Percentiles rank a stretch among this genome's conserved stretches.
phyloP scores from a whole-genome alignment of 2,888 invertebrate genomes.

The Lacanobia oleracea region DNA sequence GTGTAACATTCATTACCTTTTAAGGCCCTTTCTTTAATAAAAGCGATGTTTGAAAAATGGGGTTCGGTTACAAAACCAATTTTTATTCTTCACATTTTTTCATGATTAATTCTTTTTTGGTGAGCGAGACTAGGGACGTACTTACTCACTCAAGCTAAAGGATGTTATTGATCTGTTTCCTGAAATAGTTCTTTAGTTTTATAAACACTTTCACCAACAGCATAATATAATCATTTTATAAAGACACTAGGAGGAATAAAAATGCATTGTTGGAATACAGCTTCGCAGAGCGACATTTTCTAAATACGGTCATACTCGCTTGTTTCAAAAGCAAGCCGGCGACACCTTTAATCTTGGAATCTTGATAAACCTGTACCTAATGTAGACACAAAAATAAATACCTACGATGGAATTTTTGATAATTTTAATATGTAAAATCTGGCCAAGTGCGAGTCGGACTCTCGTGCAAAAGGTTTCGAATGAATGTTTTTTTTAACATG shows the following conservation, averaged over 20 bases:
- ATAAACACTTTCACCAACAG: neutral
- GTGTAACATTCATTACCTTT: constrained; percentile 32
- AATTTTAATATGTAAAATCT: neutral
- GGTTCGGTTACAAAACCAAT: constrained; percentile 7
- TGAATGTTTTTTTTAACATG: no score
- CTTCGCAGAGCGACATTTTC: constrained; percentile 9
- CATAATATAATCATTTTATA: constrained; percentile 2
- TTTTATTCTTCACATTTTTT: neutral
- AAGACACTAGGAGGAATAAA: neutral
- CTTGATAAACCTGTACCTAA: constrained; percentile 1
- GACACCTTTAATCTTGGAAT: constrained; percentile 20
- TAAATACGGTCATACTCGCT: constrained; percentile 28
- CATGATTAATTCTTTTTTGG: neutral
- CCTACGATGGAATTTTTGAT: neutral
- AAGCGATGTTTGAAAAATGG: constrained; percentile 7
- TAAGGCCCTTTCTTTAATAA: constrained; percentile 7
- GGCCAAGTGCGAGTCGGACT: no score
- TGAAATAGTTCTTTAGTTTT: neutral
- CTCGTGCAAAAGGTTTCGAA: no score
- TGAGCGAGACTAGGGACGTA: neutral
- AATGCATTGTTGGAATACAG: constrained; percentile 26
- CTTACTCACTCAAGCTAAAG: neutral
- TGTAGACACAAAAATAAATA: no score
- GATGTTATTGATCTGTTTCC: neutral
- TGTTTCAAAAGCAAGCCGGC: constrained; percentile 17